Conservation (phyloP, 2,113 vertebrate species). For the Centrocercus urophasianus region DNA sequence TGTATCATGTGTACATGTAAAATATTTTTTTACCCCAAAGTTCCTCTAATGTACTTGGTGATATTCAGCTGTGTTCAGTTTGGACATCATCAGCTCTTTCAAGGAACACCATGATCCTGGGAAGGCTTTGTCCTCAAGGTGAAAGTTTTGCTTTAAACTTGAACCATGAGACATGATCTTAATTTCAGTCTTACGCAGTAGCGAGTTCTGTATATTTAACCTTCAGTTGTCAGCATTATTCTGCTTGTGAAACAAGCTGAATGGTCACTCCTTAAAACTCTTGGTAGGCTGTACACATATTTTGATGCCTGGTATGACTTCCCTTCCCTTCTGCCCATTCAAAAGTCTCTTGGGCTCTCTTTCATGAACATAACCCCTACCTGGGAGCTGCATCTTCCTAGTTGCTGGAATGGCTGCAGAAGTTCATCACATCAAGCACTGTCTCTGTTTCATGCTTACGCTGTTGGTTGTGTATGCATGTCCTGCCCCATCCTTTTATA, state of each 20-base stretch:
- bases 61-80: background rate
- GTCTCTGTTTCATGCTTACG: background rate
- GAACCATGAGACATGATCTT: background rate
- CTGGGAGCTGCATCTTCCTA: background rate
- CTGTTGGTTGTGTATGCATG: accelerated
- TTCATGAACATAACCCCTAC: background rate
- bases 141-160: background rate
- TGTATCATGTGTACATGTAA: background rate
- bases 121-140: background rate
- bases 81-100: background rate
- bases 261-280: background rate
- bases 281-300: background rate
- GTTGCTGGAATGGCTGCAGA: background rate
- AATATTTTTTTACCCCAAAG: background rate
- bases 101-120: background rate
- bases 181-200: background rate
- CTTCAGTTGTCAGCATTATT: background rate
- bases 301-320: background rate
- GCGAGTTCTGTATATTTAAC: background rate
- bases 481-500: background rate
- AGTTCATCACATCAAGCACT: background rate
- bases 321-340: background rate
- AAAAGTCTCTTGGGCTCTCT: background rate
- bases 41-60: background rate
- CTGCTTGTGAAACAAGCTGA: background rate